Evolutionary conservation across 1,140 invertebrate genomes (phyloP).

Genomic region (Aphelinus atriplicis): DNA sequence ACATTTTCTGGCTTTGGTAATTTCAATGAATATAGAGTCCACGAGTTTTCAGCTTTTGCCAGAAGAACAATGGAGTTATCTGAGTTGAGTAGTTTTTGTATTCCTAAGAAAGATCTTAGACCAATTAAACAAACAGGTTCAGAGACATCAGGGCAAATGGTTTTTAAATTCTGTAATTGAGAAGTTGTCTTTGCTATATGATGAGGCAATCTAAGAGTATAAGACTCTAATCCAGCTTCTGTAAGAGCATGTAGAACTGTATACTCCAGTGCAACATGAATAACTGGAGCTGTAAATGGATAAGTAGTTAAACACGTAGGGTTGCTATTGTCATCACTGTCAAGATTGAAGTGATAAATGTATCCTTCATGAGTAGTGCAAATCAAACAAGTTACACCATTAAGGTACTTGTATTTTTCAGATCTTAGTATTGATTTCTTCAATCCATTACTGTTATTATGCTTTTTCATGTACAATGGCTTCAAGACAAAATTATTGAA

Average conservation of each 20-base stretch:
- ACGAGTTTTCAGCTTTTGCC: constrained; percentile 71
- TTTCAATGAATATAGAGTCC: constrained; percentile 76
- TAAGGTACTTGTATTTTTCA: constrained; percentile 56
- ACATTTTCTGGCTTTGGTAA: constrained; percentile 71
- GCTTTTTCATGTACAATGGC: constrained; percentile 59
- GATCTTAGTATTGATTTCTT: constrained; percentile 62
- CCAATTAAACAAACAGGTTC: constrained; percentile 79
- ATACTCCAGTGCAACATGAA: constrained; percentile 73
- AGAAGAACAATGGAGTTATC: constrained; percentile 74
- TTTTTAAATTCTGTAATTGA: constrained; percentile 51
- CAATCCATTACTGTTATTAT: constrained; percentile 45
- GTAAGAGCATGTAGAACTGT: constrained; percentile 80
- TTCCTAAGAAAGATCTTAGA: constrained; percentile 77
- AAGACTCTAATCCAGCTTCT: constrained; percentile 80
- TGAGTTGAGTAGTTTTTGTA: constrained; percentile 73
- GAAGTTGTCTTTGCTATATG: constrained; percentile 61
- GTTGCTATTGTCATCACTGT: constrained; percentile 45
- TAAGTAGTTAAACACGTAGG: constrained; percentile 65
- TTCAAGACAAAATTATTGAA: constrained; percentile 59
- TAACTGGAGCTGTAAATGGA: constrained; percentile 77
- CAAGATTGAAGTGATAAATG: constrained; percentile 67
- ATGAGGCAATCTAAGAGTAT: constrained; percentile 76
- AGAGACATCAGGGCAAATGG: constrained; percentile 68
- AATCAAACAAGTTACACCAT: constrained; percentile 65
- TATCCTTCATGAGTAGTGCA: constrained; percentile 71